phyloP scores from a whole-genome alignment of 2,797 vertebrate genomes.

The Megaceryle alcyon region DNA sequence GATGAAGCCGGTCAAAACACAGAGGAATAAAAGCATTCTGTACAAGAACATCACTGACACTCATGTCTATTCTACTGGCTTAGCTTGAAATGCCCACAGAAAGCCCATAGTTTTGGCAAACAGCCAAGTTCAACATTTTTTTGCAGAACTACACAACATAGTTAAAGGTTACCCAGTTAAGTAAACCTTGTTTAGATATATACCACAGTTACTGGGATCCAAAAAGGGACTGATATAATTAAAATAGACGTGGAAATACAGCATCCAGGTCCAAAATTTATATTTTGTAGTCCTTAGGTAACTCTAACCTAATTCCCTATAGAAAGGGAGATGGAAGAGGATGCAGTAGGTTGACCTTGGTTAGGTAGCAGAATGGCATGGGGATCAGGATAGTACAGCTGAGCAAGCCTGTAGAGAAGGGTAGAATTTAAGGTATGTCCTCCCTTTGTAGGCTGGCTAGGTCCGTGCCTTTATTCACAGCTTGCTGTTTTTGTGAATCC shows the following conservation, averaged over 20 bases:
- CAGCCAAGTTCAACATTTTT: background rate
- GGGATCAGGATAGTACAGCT: no score
- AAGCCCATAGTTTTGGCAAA: background rate
- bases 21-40: no score
- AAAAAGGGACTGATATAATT: background rate
- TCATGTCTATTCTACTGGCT: no score
- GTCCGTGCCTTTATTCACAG: no score
- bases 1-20: no score
- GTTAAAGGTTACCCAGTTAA: background rate
- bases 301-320: background rate
- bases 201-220: background rate
- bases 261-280: background rate
- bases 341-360: background rate
- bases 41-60: no score
- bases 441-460: no score
- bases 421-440: no score
- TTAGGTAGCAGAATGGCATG: no score
- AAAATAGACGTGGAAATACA: background rate
- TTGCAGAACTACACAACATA: background rate
- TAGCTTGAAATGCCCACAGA: background rate
- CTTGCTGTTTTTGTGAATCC: no score
- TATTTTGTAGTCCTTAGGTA: background rate
- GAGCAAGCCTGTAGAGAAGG: no score
- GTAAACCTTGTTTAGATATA: background rate
- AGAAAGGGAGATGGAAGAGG: background rate